Conservation (phyloP, 2,888 invertebrate species). For the Atrina japonica region DNA sequence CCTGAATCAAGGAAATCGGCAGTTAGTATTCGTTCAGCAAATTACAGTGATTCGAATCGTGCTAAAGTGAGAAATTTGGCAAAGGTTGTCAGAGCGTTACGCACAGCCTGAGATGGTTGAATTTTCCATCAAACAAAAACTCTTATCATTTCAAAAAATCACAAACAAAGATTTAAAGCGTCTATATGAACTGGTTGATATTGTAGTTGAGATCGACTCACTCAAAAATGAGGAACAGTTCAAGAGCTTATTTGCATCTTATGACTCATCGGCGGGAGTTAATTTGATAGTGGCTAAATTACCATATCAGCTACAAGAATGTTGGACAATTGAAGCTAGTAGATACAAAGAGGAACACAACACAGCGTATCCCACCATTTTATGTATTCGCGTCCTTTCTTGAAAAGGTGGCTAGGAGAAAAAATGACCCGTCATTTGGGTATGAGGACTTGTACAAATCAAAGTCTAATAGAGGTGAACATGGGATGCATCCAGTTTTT, state of each 20-base stretch:
- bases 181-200: constrained; percentile 9
- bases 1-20: neutral
- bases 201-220: constrained; percentile 10
- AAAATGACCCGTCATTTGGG: constrained; percentile 6
- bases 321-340: too few relatives aligned
- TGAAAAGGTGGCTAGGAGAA: neutral
- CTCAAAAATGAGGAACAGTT: too few relatives aligned
- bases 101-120: constrained; percentile 16
- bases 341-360: too few relatives aligned
- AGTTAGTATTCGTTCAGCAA: too few relatives aligned
- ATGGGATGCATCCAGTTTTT: neutral
- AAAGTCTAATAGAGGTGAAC: neutral
- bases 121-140: too few relatives aligned
- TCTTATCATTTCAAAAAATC: constrained; percentile 15
- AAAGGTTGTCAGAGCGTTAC: constrained; percentile 14
- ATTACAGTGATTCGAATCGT: constrained; percentile 7
- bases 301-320: too few relatives aligned
- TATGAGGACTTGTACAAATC: neutral
- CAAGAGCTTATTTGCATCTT: too few relatives aligned
- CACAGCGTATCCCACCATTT: neutral
- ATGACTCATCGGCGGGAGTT: constrained; percentile 21
- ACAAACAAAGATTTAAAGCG: constrained; percentile 13
- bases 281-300: constrained; percentile 5
- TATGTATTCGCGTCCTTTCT: too few relatives aligned
- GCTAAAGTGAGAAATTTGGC: constrained; percentile 22